Percentiles rank a stretch among this genome's conserved stretches.
phyloP scores from a whole-genome alignment of 2,113 vertebrate genomes.

The Phalacrocorax pelagicus region DNA sequence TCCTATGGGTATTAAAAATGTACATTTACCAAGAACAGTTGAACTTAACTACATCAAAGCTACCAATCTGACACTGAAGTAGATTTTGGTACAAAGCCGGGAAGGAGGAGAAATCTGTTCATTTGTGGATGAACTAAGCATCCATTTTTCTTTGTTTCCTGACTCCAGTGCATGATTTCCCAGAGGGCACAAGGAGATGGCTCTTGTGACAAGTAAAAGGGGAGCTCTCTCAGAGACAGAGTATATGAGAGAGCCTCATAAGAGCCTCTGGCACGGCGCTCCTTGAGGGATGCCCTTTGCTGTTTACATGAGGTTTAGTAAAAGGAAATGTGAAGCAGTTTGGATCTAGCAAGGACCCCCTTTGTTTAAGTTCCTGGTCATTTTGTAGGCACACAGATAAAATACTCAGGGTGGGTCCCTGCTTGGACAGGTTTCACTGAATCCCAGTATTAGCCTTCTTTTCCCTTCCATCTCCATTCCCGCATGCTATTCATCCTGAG shows the following conservation, averaged over 20 bases:
- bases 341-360: neutral
- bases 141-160: slow-evolving; percentile 18
- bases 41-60: neutral
- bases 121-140: neutral
- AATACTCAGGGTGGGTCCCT: neutral
- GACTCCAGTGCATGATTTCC: slow-evolving; percentile 13
- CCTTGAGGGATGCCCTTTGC: neutral
- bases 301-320: neutral
- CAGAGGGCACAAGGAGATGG: neutral
- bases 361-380: neutral
- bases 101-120: neutral
- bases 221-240: neutral
- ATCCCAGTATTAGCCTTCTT: neutral
- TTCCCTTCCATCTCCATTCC: neutral
- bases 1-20: neutral
- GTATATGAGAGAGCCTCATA: too few relatives aligned
- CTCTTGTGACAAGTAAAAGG: neutral
- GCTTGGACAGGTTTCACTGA: neutral
- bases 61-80: neutral
- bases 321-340: neutral
- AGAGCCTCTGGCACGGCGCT: fast-evolving
- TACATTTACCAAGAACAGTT: neutral
- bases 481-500: neutral
- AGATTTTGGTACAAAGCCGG: neutral
- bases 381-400: neutral